phyloP scores from a whole-genome alignment of 2,113 vertebrate genomes.

The Chunga burmeisteri region DNA sequence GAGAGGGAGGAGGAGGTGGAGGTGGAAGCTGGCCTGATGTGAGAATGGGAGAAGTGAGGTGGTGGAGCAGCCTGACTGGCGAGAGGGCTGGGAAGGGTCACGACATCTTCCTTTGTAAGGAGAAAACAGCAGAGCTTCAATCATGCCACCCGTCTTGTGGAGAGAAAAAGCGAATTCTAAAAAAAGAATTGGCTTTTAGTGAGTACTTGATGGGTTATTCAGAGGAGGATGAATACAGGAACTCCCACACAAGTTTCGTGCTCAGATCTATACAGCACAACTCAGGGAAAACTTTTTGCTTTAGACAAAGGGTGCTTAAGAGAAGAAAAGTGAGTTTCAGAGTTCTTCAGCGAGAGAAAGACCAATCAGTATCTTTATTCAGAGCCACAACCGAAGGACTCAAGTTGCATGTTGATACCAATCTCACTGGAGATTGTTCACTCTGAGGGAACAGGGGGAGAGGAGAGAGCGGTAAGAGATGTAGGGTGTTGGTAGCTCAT shows the following conservation, averaged over 20 bases:
- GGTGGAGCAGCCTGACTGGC: neutral
- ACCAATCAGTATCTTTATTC: conserved; percentile 51
- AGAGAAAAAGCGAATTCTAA: conserved; percentile 2
- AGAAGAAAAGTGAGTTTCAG: neutral
- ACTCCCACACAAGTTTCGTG: neutral
- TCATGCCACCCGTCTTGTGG: neutral
- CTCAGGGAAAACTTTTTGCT: neutral
- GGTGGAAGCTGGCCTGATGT: neutral
- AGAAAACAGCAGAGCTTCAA: conserved; percentile 7
- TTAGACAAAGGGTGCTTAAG: neutral
- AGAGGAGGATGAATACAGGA: neutral
- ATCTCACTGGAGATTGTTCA: neutral
- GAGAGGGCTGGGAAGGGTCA: neutral
- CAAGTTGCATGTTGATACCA: neutral
- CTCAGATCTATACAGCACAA: neutral
- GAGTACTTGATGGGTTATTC: neutral
- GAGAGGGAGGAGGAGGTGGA: neutral
- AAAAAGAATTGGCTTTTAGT: neutral
- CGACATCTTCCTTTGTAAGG: neutral
- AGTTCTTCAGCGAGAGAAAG: neutral
- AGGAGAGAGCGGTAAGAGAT: neutral
- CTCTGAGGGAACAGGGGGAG: neutral
- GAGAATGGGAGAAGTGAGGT: neutral
- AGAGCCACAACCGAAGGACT: neutral
- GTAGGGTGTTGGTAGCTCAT: neutral